Base-by-base conservation (phyloP, 1,140 invertebrate genomes). In the Microplitis mediator region DNA sequence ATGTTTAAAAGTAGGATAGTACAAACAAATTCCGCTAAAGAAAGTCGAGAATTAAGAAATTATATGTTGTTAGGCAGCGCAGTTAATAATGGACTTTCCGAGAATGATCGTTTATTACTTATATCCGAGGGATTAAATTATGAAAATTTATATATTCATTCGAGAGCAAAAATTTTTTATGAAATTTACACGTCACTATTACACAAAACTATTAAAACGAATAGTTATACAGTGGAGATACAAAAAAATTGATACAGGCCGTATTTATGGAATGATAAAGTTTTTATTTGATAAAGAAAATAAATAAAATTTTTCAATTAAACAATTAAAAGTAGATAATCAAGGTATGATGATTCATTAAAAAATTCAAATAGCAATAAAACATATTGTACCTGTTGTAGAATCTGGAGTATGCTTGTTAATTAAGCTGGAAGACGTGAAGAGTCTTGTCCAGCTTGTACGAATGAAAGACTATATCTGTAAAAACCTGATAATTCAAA, bases 301-400 rank as follows among this genome's bases (percentile, higher is more conserved):
- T 51, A 36, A 54, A 56, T 52, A 32, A 23, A 54, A 56, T 23
- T 68, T 68, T 56, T 9, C 54, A 35, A 52, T 68, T 68, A 11
- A 31, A 68, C 34, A 16, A 9, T 54, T 68, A 4, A 16, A 52
- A 31, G 39, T 52, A 8, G 4, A 68, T 52, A 3, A 68, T 56
- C 14, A 16, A 13, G 4, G 45, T 4, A 68, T 68, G 45, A 31
- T 54, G 14, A 31, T 9, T 56, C 13, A 68, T 56, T 16, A 2
- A 68, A 68, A 52, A 51, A 68, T 13, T 1, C 8, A 68, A 52
- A 50, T 9, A 5, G 16, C 32, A 9, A 45, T 68, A 68, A 66
- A 51, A 68, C 50, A 68, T 35, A 68, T 68, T 5, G 9, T 68
- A 52, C 50, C 66, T 16, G 16, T 68, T 31, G 4, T 56, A 52